Evolutionary conservation across 1,140 invertebrate genomes (phyloP), one percentile per base, ranked within the genome.

Genomic region (Sinonovacula constricta): DNA sequence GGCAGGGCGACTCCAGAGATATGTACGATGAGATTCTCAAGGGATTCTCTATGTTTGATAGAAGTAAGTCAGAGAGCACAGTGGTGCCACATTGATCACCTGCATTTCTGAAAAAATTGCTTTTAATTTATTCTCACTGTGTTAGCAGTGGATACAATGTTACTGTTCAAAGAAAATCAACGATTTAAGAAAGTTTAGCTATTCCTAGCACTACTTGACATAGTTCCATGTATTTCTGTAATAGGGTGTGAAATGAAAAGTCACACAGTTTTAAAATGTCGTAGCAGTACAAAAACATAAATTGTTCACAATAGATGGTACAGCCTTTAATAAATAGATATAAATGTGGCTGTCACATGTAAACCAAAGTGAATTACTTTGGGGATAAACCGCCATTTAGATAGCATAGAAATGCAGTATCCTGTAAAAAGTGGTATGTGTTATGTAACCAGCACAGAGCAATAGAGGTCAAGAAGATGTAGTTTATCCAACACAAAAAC

Each of bases 21-120:
- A 84, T 87, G 14, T 87, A 88, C 81, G 88, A 89, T 79, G 90
- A 91, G 79, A 91, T 91, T 70, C 68, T 88, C 12, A 87, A 90
- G 60, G 90, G 88, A 30, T 91, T 91, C 74, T 81, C 86, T 79
- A 83, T 90, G 83, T 89, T 91, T 84, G 90, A 91, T 81, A 84
- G 84, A 72, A 87, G 89, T 90, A 81, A 85, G 79, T 75, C 54
- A 62, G 24, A 0, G n/a, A n/a, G n/a, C n/a, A n/a, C n/a, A n/a
- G 28, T 69, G 26, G 12, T 54, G 22, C 24, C 1, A n/a, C n/a
- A n/a, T n/a, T n/a, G n/a, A n/a, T n/a, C n/a, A n/a, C n/a, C n/a
- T n/a, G n/a, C n/a, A n/a, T n/a, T n/a, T n/a, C n/a, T n/a, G n/a
- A n/a, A n/a, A n/a, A 57, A 24, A 57, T 18, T 57, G 51, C 51